Base-by-base conservation (phyloP, 2,888 invertebrate genomes). In the Cephus runcator region DNA sequence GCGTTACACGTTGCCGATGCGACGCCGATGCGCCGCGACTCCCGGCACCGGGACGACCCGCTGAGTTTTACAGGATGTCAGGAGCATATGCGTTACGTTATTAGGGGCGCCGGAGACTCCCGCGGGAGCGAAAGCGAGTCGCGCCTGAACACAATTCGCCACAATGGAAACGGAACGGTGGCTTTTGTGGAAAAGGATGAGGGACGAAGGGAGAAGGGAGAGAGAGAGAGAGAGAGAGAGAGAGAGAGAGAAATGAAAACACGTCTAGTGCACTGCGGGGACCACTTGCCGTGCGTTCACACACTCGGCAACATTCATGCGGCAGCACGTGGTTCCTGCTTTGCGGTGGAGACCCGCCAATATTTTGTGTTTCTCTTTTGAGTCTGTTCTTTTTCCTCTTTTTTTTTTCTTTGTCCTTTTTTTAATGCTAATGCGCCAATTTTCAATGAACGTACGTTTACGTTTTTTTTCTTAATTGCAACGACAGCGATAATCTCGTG, bases 61-160 rank as follows among this genome's bases (percentile, higher is more conserved):
- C 90, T 88, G 91, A 90, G 91, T 89, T 90, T 91, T 91, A 91
- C 91, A 91, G 90, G 90, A 87, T 87, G 87, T 23, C 86, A 36
- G 36, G 36, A 85, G 89, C 90, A 91, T 90, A 90, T 89, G 90
- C 88, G 90, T 90, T 89, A 89, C 90, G 90, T 90, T 90, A 90
- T 90, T 89, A 88, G 87, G 89, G 88, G 33, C 71, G 71, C 12
- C n/a, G 71, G 12, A 33, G 31, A 71, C 33, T 71, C 71, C 33
- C 71, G 71, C 71, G 71, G 71, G 31, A 56, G 40, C 40, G 40
- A 56, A 56, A 56, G 40, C 40, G 71, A 71, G 71, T 71, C 71
- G 31, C 71, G 71, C 15, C 31, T 71, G 30, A 56, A 56, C 33
- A 71, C 33, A 31, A 33, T 71, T 31, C 71, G 71, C 31, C 31